Percentiles rank a stretch among this genome's conserved stretches.
Conservation (phyloP, 2,888 invertebrate genomes). For the Cheilosia variabilis region DNA sequence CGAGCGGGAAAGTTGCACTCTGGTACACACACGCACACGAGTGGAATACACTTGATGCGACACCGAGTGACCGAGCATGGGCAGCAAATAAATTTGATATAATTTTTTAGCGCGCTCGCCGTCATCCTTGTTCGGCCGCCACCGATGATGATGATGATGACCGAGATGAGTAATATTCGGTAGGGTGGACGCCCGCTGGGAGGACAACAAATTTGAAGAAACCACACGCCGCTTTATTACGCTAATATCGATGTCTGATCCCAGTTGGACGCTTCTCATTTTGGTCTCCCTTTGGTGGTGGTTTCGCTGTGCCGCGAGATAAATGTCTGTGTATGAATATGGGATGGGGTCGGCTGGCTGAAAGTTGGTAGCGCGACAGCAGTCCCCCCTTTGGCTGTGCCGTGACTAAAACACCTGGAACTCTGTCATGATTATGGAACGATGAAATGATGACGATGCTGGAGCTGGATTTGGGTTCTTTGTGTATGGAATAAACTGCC, state of each 20-base stretch:
- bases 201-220: conserved; percentile 74
- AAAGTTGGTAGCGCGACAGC: conserved; percentile 37
- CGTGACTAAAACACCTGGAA: conserved; percentile 75
- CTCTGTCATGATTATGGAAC: conserved; percentile 75
- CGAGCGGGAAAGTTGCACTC: neutral
- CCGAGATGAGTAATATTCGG: conserved; percentile 74
- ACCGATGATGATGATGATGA: conserved; percentile 57
- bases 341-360: conserved; percentile 32
- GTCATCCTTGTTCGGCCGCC: conserved; percentile 38
- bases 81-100: conserved; percentile 72
- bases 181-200: conserved; percentile 74
- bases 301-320: conserved; percentile 27
- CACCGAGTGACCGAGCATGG: conserved; percentile 49
- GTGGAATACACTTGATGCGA: conserved; percentile 9
- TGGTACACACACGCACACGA: neutral
- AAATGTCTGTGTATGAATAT: conserved; percentile 31
- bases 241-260: conserved; percentile 75
- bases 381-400: conserved; percentile 47
- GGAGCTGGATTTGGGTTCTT: conserved; percentile 56
- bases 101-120: conserved; percentile 58
- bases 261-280: conserved; percentile 59
- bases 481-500: conserved; percentile 64
- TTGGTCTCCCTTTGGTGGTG: conserved; percentile 51
- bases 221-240: conserved; percentile 75
- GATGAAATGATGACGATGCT: conserved; percentile 68